phyloP scores from a whole-genome alignment of 1,140 invertebrate genomes.

The Drosophila miranda region DNA sequence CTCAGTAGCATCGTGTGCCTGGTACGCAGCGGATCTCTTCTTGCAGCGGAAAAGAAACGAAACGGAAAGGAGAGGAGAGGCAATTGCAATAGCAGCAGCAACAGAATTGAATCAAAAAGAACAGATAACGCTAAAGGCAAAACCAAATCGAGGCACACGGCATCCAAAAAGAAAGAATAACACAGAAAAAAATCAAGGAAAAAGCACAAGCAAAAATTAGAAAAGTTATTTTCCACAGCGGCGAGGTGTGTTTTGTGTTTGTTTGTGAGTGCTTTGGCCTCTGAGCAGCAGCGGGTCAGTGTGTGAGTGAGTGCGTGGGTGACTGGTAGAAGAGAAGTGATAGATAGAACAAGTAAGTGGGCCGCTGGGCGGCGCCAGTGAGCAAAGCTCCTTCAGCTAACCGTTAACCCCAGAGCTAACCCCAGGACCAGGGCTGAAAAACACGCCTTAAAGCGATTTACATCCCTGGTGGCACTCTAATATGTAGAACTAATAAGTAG shows the following conservation, averaged over 20 bases:
- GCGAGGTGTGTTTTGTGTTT: constrained; percentile 43
- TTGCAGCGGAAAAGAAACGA: constrained; percentile 16
- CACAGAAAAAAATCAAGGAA: background rate
- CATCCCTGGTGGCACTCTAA: background rate
- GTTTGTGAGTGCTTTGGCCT: constrained; percentile 11
- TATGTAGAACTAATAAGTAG: background rate
- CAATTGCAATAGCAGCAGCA: background rate
- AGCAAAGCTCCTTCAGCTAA: constrained; percentile 41
- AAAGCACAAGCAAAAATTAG: constrained; percentile 2
- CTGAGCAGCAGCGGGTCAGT: background rate
- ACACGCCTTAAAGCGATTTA: constrained; percentile 1
- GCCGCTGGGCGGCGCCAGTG: constrained; percentile 56
- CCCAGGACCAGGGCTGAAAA: constrained; percentile 5
- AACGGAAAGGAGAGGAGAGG: background rate
- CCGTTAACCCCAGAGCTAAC: constrained; percentile 22
- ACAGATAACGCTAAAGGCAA: constrained; percentile 6
- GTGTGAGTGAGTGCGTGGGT: constrained; percentile 3
- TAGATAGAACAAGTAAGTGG: constrained; percentile 28
- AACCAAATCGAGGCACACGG: constrained; percentile 5
- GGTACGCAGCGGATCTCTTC: constrained; percentile 68
- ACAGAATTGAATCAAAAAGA: constrained; percentile 26
- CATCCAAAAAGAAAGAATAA: constrained; percentile 5
- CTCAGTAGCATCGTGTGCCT: constrained; percentile 76
- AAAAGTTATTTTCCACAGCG: constrained; percentile 30
- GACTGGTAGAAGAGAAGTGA: constrained; percentile 8